A percentile compares a stretch with the other conserved stretches of the same genome.
Conservation (phyloP, 1,140 invertebrate species). For the Ostrea edulis region DNA sequence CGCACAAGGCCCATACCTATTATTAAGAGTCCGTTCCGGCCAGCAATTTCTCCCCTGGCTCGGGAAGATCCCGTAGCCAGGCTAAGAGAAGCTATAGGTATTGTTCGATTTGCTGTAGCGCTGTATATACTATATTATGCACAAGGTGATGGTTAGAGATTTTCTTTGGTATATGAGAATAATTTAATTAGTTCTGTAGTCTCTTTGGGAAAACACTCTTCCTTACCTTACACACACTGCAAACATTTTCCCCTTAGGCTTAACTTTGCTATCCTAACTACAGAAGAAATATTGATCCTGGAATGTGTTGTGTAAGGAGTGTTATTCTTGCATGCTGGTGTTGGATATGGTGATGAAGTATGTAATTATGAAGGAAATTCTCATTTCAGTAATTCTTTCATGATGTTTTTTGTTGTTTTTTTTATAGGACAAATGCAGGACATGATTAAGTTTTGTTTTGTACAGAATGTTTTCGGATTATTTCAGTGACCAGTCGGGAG, state of each 20-base stretch:
- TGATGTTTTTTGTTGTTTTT: not conserved
- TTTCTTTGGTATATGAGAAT: not conserved
- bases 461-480: not conserved
- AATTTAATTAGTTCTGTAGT: not conserved
- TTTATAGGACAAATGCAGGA: not conserved
- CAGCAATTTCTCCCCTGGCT: constrained; percentile 27
- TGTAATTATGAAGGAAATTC: not conserved
- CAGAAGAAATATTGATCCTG: not conserved
- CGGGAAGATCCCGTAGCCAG: not conserved
- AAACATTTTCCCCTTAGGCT: not conserved
- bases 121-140: not conserved
- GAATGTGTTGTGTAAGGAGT: not conserved
- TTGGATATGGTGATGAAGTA: not conserved
- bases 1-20: constrained; percentile 1
- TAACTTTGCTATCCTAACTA: not conserved
- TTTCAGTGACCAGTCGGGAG: constrained; percentile 40
- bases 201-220: not conserved
- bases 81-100: constrained; percentile 36
- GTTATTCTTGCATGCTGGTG: not conserved
- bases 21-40: not conserved
- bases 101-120: not conserved
- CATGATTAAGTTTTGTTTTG: not conserved
- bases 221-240: not conserved
- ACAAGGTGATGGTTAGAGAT: not conserved
- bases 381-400: not conserved